Percentiles rank a stretch among this genome's conserved stretches.
Evolutionary conservation across 1,140 invertebrate species (phyloP).

Genomic region (Heliothis subflexa): DNA sequence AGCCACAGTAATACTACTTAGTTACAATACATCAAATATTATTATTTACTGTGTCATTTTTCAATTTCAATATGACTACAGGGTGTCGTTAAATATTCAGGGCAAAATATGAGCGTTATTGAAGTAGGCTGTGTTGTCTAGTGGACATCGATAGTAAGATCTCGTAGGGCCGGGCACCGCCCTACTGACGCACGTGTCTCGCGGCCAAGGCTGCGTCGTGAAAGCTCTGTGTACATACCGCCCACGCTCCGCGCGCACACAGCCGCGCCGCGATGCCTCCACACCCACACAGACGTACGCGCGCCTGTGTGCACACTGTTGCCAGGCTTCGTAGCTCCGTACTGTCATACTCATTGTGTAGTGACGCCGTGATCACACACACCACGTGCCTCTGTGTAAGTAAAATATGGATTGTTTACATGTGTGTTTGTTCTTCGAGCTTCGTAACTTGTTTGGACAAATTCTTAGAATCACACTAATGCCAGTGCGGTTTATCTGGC

Average conservation of each 20-base stretch:
- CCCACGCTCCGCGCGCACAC: constrained; percentile 65
- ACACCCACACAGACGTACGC: constrained; percentile 54
- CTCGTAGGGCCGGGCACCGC: constrained; percentile 59
- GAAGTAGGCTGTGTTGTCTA: neutral
- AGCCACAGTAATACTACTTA: neutral
- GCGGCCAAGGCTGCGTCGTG: constrained; percentile 83
- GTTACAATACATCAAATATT: neutral
- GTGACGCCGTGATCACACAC: constrained; percentile 24
- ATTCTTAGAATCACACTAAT: constrained; percentile 78
- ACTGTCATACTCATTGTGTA: constrained; percentile 44
- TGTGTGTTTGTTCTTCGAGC: constrained; percentile 62
- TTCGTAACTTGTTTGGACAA: constrained; percentile 80
- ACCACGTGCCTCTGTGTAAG: constrained; percentile 44
- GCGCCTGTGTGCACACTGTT: constrained; percentile 52
- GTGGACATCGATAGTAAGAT: constrained; percentile 50
- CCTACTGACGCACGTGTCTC: constrained; percentile 82
- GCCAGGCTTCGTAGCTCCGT: constrained; percentile 60
- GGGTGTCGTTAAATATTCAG: constrained; percentile 6
- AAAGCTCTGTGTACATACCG: constrained; percentile 80
- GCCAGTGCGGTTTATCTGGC: constrained; percentile 62
- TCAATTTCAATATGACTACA: neutral
- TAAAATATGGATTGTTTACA: constrained; percentile 44
- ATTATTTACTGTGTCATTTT: neutral
- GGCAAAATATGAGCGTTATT: neutral
- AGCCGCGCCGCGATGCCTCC: constrained; percentile 43